phyloP scores from a whole-genome alignment of 2,888 invertebrate species.

The Melinopterus prodromus region DNA sequence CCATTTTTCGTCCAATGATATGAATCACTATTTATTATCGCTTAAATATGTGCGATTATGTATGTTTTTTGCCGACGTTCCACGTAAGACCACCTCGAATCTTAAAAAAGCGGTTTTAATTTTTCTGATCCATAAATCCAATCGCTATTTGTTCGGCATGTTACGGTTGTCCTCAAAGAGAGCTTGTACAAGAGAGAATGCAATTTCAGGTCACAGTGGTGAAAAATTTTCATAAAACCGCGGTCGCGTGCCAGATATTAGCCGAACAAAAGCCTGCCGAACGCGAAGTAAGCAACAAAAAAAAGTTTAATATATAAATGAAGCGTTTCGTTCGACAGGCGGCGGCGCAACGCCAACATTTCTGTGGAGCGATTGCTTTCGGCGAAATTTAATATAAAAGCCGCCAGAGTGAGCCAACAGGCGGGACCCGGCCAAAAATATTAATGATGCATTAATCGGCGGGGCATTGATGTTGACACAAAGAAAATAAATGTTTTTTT shows the following conservation, averaged over 20 bases:
- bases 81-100: too few species aligned
- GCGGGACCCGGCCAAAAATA: neutral
- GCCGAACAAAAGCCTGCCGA: constrained; percentile 17
- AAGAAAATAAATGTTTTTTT: neutral
- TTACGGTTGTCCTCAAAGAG: neutral
- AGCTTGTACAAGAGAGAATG: constrained; percentile 11
- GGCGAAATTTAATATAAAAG: neutral
- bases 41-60: too few species aligned
- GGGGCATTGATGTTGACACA: neutral
- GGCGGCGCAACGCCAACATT: neutral
- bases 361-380: neutral
- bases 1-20: too few species aligned
- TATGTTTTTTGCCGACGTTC: too few species aligned
- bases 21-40: too few species aligned
- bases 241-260: constrained; percentile 16
- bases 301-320: constrained; percentile 26
- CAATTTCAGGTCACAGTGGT: constrained; percentile 15
- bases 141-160: too few species aligned
- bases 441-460: neutral
- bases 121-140: too few species aligned
- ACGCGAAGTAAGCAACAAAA: constrained; percentile 11
- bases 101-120: too few species aligned
- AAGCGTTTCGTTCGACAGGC: constrained; percentile 22
- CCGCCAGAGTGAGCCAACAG: neutral
- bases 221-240: constrained; percentile 21